Evolutionary conservation across 1,140 invertebrate genomes (phyloP).

Genomic region (Acromyrmex heyeri): DNA sequence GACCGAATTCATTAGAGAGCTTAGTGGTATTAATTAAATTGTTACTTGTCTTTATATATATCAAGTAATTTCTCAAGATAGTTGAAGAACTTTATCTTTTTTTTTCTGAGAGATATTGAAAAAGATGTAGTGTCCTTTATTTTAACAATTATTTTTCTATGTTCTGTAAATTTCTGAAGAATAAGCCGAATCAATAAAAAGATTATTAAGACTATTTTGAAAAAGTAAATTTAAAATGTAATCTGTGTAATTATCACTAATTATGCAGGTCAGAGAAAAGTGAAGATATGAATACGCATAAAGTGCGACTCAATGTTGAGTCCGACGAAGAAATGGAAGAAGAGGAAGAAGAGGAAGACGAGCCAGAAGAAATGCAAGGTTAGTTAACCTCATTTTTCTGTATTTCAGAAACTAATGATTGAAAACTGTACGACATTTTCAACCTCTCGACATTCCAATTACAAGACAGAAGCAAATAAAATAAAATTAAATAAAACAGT

Average conservation of each 20-base stretch:
- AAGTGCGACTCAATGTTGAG: slow-evolving; percentile 88
- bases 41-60: neutral
- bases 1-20: neutral
- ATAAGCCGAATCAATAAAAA: neutral
- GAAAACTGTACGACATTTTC: neutral
- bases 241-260: slow-evolving; percentile 13
- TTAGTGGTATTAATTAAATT: neutral
- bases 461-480: neutral
- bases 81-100: neutral
- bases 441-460: neutral
- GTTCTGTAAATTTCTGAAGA: neutral
- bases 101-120: neutral
- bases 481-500: neutral
- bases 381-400: neutral
- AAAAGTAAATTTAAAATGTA: neutral
- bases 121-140: neutral
- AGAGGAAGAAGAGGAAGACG: slow-evolving; percentile 85
- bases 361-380: slow-evolving; percentile 83
- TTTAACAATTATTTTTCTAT: neutral
- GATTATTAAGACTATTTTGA: neutral
- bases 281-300: slow-evolving; percentile 91
- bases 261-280: slow-evolving; percentile 89
- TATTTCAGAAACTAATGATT: neutral
- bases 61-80: slow-evolving; percentile 7
- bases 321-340: slow-evolving; percentile 87